These are phyloP conservation scores for Hydraecia micacea DNA, from an alignment of 2,888 invertebrate species.

Conservation along the genomic window DNA sequence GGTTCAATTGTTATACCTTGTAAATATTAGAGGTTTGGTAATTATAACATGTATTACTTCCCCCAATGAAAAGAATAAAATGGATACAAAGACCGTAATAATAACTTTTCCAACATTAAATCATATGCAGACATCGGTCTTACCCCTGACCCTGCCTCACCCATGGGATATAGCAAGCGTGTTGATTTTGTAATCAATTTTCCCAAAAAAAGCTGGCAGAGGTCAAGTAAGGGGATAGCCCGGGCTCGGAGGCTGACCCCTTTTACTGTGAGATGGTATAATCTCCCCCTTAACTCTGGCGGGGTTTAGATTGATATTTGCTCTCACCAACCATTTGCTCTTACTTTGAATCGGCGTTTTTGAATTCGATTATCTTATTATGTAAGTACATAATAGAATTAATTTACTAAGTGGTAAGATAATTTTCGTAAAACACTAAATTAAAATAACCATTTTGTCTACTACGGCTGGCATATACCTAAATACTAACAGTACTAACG, in stretches of 20 bases:
- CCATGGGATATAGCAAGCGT: slow-evolving; percentile 16
- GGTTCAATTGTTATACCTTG: too few relatives aligned
- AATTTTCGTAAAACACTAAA: background rate
- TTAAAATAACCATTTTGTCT: background rate
- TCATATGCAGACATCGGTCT: background rate
- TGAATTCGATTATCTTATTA: background rate
- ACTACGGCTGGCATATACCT: background rate
- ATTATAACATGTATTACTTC: too few relatives aligned
- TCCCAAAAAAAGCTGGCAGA: slow-evolving; percentile 25
- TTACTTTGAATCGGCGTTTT: background rate
- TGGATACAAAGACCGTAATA: background rate
- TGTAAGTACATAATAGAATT: background rate
- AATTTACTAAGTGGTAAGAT: background rate
- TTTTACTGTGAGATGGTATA: slow-evolving; percentile 3
- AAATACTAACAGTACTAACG: background rate
- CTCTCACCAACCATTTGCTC: slow-evolving; percentile 12
- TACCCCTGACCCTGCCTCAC: background rate
- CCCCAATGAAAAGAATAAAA: background rate
- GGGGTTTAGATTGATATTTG: slow-evolving; percentile 23
- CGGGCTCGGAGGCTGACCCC: slow-evolving; percentile 15
- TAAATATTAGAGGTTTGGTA: too few relatives aligned
- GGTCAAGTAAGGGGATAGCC: slow-evolving; percentile 37
- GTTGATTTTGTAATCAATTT: slow-evolving; percentile 49
- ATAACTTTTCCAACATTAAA: slow-evolving; percentile 18
- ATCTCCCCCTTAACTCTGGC: background rate